Evolutionary conservation across 2,797 vertebrate genomes (phyloP), one percentile per base, ranked within the genome.

Genomic region (Phrynocephalus forsythii): DNA sequence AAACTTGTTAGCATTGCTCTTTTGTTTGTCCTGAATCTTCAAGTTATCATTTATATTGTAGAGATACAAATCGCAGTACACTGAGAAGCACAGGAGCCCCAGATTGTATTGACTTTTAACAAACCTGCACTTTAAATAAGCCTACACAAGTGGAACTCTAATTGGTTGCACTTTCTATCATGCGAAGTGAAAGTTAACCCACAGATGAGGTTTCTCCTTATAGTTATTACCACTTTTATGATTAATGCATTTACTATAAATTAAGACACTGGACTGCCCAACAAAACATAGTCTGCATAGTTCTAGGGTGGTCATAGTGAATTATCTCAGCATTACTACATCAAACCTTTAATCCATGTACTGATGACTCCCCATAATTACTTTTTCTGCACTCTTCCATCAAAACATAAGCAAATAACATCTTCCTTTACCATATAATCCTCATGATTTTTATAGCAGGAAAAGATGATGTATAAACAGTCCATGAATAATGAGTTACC

Each of bases 401-500:
- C 48, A 67, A 88, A 85, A 30, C 50, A 77, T 3, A 16, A 63
- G 2, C 38, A 77, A 68, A 77, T 68, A 68, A 63, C 22, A 50
- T 77, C 18, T 50, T 50, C 56, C 6, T 11, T 52, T 60, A 52
- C 86, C 30, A 66, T 71, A 72, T 79, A 75, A 76, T 82, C 26
- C 28, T 44, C 50, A 87, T 38, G 44, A n/a, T 38, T 84, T 73
- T 76, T 44, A 72, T 5, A 44, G 69, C 16, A 26, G 20, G 75
- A 86, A 89, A 33, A 67, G 72, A 24, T 87, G 66, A 66, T 85
- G 30, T 30, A 44, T 72, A 78, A 90, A 82, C 22, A 52, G 66
- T 73, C 68, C 72, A 60, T 73, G 82, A 80, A 75, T 44, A 90
- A 87, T 90, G 77, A 71, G 71, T 83, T 73, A 60, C 56, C 77